Evolutionary conservation across 2,888 invertebrate genomes (phyloP).

Genomic region (Drosophila austrosaltans): DNA sequence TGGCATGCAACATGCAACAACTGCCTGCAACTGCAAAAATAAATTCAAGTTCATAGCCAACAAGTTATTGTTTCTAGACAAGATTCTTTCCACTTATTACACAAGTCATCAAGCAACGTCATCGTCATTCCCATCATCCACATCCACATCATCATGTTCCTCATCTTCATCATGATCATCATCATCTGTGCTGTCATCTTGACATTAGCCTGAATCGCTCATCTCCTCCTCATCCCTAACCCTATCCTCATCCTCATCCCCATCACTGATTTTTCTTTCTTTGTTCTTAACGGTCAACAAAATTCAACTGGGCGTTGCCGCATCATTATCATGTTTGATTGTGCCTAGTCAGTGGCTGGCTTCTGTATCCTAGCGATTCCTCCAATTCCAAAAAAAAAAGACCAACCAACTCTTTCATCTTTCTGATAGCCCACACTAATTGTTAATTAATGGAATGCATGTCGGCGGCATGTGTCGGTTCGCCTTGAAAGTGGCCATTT

Average conservation of each 20-base stretch:
- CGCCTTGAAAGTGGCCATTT: constrained; percentile 22
- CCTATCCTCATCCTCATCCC: constrained; percentile 30
- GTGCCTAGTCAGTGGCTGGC: constrained; percentile 54
- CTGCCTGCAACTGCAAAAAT: constrained; percentile 18
- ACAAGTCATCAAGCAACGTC: constrained; percentile 68
- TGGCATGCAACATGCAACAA: constrained; percentile 66
- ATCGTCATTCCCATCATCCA: constrained; percentile 24
- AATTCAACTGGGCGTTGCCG: constrained; percentile 61
- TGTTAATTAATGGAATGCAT: constrained; percentile 74
- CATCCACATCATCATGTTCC: constrained; percentile 23
- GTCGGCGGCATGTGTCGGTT: constrained; percentile 23
- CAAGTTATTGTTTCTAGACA: constrained; percentile 76
- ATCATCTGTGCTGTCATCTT: constrained; percentile 64
- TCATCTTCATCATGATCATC: constrained; percentile 29
- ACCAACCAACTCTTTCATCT: not conserved
- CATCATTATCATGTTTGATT: constrained; percentile 69
- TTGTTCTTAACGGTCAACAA: constrained; percentile 63
- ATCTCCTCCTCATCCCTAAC: constrained; percentile 43
- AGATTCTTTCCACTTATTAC: constrained; percentile 79
- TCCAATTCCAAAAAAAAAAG: not conserved
- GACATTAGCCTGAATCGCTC: constrained; percentile 44
- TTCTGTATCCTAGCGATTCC: constrained; percentile 62
- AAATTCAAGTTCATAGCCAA: constrained; percentile 74
- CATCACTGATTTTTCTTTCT: constrained; percentile 44
- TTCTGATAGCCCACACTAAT: constrained; percentile 59